Percentiles rank a stretch among this genome's conserved stretches.
Evolutionary conservation across 37 sponge, comb jelly and placozoan genomes (phyloP).

Genomic region (Oopsacas minuta): DNA sequence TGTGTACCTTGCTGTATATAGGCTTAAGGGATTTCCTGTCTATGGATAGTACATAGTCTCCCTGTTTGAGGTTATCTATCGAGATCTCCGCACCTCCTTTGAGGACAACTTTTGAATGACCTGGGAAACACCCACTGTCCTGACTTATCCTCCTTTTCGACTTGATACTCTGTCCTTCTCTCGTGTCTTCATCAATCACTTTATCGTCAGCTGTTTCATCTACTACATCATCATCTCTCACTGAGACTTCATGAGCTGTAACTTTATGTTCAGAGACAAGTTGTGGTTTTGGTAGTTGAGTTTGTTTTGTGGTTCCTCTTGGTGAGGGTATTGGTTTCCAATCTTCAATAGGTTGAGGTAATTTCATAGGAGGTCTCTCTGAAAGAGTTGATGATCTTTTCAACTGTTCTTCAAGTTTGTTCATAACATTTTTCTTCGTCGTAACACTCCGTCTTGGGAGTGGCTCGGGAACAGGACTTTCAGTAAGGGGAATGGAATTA

Average conservation of each 20-base stretch:
- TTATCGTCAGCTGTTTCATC: not conserved
- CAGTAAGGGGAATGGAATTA: too few relatives aligned
- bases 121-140: not conserved
- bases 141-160: not conserved
- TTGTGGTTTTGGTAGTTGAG: not conserved
- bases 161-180: not conserved
- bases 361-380: not conserved
- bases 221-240: not conserved
- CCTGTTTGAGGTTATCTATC: not conserved
- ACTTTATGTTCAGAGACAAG: too few relatives aligned
- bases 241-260: not conserved
- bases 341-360: not conserved
- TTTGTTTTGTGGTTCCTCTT: not conserved
- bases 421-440: not conserved
- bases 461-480: not conserved
- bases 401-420: not conserved
- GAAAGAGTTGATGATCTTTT: not conserved
- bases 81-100: not conserved
- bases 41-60: not conserved
- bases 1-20: not conserved
- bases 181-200: not conserved
- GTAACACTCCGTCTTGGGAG: not conserved
- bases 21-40: not conserved
- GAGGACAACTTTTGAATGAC: not conserved
- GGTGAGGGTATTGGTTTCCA: not conserved